phyloP scores from a whole-genome alignment of 2,113 vertebrate genomes.

The Oreotrochilus melanogaster region DNA sequence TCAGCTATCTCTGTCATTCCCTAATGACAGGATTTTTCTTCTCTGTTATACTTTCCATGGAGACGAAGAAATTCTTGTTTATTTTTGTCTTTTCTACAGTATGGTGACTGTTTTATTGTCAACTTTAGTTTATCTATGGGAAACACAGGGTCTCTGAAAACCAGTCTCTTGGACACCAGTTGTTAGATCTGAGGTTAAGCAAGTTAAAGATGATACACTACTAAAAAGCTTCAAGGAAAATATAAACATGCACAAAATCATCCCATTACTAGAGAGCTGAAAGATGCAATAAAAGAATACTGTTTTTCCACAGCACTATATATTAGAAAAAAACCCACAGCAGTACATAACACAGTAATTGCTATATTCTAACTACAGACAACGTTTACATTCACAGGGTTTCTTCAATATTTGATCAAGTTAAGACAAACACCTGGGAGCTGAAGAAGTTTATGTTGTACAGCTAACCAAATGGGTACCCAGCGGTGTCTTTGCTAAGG shows the following conservation, averaged over 20 bases:
- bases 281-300: not conserved
- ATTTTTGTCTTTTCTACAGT: not conserved
- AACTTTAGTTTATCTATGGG: not conserved
- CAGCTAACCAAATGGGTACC: not conserved
- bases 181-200: not conserved
- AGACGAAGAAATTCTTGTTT: not conserved
- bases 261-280: not conserved
- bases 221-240: not conserved
- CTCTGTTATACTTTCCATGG: not conserved
- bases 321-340: not conserved
- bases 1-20: not conserved
- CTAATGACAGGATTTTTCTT: not conserved
- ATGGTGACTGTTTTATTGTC: not conserved
- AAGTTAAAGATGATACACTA: not conserved
- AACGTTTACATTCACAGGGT: not conserved
- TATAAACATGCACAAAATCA: not conserved
- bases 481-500: not conserved
- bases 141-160: not conserved
- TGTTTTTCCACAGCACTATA: not conserved
- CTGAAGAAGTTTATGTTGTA: not conserved
- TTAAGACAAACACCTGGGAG: not conserved
- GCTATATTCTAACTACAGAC: not conserved
- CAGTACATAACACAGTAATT: not conserved
- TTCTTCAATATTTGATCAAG: not conserved
- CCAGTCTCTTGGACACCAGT: not conserved